Evolutionary conservation across 2,888 invertebrate genomes (phyloP).

Genomic region (Ptychoptera albimana): DNA sequence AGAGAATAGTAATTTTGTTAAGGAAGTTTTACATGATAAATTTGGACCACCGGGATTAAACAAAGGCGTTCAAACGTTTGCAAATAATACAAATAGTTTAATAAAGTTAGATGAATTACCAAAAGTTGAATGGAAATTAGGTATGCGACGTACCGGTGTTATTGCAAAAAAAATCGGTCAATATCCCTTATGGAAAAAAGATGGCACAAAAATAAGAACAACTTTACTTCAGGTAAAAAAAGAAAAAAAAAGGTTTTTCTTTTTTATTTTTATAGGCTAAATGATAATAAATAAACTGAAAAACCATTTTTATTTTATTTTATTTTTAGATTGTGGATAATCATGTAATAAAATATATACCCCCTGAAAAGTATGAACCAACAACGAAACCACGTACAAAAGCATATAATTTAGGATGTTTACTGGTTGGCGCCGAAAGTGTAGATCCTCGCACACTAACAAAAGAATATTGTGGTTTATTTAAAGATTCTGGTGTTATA

Average conservation of each 20-base stretch:
- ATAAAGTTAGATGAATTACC: slow-evolving; percentile 35
- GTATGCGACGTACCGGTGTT: slow-evolving; percentile 58
- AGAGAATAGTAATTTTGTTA: slow-evolving; percentile 66
- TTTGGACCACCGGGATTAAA: slow-evolving; percentile 35
- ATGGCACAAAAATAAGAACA: slow-evolving; percentile 58
- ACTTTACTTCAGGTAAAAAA: slow-evolving; percentile 81
- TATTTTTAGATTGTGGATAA: slow-evolving; percentile 67
- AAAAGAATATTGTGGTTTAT: slow-evolving; percentile 77
- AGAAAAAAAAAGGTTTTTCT: too few species aligned
- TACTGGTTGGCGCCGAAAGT: slow-evolving; percentile 77
- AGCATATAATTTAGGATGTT: slow-evolving; percentile 42
- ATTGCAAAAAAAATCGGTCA: slow-evolving; percentile 85
- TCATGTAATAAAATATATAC: slow-evolving; percentile 82
- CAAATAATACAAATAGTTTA: slow-evolving; percentile 32
- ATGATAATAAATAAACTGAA: slow-evolving; percentile 1
- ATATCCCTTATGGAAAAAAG: slow-evolving; percentile 80
- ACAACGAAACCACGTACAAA: slow-evolving; percentile 29
- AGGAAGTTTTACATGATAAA: slow-evolving; percentile 56
- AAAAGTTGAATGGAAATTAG: slow-evolving; percentile 43
- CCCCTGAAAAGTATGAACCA: slow-evolving; percentile 63
- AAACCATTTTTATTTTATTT: neutral
- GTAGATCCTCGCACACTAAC: slow-evolving; percentile 70
- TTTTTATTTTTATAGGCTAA: slow-evolving; percentile 1
- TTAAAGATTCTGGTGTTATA: slow-evolving; percentile 74
- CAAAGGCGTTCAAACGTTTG: slow-evolving; percentile 26